Evolutionary conservation across 2,113 vertebrate genomes (phyloP), one percentile per base, ranked within the genome.

Genomic region (Lates calcarifer): DNA sequence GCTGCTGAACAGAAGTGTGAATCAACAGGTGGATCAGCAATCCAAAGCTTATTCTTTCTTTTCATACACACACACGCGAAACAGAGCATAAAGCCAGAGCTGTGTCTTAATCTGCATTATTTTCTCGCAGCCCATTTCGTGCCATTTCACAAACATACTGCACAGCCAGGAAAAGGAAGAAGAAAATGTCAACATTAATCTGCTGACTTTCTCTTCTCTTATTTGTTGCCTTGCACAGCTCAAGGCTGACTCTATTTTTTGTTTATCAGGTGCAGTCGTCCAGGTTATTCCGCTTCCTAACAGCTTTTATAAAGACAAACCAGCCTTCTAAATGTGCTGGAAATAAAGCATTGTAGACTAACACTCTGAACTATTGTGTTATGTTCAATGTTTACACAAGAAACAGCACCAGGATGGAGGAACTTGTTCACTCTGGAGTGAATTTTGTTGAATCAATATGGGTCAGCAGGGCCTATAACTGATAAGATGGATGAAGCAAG

Each of bases 21-120:
- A 77, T 82, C 63, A 82, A 84, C 90, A 87, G 57, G 81, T 80
- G 71, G 67, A 78, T 79, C 55, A 82, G 65, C 62, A 68, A 86
- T 31, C 58, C 12, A 55, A 33, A 74, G 47, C 57, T 39, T 68
- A 68, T 75, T 78, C 26, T 69, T 66, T 78, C 61, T 68, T 35
- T 61, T 37, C 10, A 60, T 10, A 24, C 8, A 7, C 62, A 64
- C 29, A 56, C 24, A 45, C 31, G n/a, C 15, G 0, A 13, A 5
- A 51, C 5, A 28, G 26, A 70, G 29, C 53, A 67, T 70, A 71
- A 72, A 86, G 35, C 37, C 33, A 5, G 26, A 68, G 68, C 43
- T 0, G 3, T 53, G 14, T 74, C 67, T 71, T 65, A 70, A 85
- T 89, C 80, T 87, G 68, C 60, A 64, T 74, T 84, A 70, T 79